Evolutionary conservation across 1,140 invertebrate species (phyloP).

Genomic region (Lasioglossum baleicum): DNA sequence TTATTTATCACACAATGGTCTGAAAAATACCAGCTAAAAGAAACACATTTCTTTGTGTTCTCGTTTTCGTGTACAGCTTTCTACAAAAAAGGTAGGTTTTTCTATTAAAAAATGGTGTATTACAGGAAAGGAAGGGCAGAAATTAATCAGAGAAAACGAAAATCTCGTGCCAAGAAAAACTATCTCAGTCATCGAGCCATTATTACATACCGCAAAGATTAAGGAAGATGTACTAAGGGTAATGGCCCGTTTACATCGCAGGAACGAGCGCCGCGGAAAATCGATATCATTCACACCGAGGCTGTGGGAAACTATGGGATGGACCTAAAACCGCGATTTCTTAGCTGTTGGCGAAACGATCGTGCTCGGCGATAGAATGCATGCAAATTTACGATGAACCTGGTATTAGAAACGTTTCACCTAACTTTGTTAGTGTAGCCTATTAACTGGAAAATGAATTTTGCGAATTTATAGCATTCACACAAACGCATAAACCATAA

Average conservation of each 20-base stretch:
- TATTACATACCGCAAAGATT: slow-evolving; percentile 30
- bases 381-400: neutral
- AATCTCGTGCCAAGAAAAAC: slow-evolving; percentile 31
- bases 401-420: neutral
- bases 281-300: slow-evolving; percentile 55
- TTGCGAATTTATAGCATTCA: too few species aligned
- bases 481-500: too few species aligned
- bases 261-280: slow-evolving; percentile 35
- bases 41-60: too few species aligned
- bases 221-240: slow-evolving; percentile 52
- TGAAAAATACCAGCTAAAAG: too few species aligned
- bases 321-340: slow-evolving; percentile 53
- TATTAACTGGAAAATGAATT: neutral
- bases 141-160: slow-evolving; percentile 28
- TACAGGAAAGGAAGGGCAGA: neutral
- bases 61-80: too few species aligned
- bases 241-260: slow-evolving; percentile 51
- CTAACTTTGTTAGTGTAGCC: neutral
- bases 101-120: neutral
- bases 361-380: slow-evolving; percentile 27
- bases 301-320: slow-evolving; percentile 47
- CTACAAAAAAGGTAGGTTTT: too few species aligned
- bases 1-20: too few species aligned
- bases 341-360: slow-evolving; percentile 37
- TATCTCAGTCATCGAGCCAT: slow-evolving; percentile 28